Base-by-base conservation (phyloP, 53 echinoderm and acorn worm species). In the Glandiceps talaboti region DNA sequence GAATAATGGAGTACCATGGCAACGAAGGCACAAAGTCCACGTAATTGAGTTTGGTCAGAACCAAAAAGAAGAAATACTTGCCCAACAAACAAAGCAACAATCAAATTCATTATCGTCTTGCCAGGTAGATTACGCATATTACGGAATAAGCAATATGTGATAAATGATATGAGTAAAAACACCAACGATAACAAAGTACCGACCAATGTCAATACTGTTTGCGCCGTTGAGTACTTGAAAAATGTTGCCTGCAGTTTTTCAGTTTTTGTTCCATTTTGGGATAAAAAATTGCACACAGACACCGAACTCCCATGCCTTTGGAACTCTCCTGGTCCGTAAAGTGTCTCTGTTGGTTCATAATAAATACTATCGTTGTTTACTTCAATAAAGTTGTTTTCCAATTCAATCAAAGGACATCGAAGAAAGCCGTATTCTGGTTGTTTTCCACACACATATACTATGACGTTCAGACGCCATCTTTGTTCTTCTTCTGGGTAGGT, bases 51-150 rank as follows among this genome's bases (percentile, higher is more conserved):
- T 30, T 75, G 78, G 29, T 86, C 30, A 26, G 88, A 85, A 29
- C 84, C 88, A 30, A 90, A 84, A 12, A 86, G 83, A 30, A 93
- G 80, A 31, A 93, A 29, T 0, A 86, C 32, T 82, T 93, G 93
- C 27, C 80, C 84, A 1, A 77, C 32, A 77, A 93, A 93, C 27
- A 93, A 84, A 0, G 93, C 86, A 0, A 84, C 88, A 31, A 90
- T 90, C 10, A 93, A 85, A 1, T 85, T 88, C 93, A 93, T 93
- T 30, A 93, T 87, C 29, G 90, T 87, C 75, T 80, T 85, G 0
- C 93, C 93, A 1, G 93, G 90, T 25, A 93, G 81, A 76, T 90
- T 93, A 27, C 93, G 88, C 72, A 93, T 72, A 31, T 80, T 81
- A 0, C 88, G 88, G 32, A 93, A 88, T 27, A 85, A 81, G 0